Evolutionary conservation across 2,888 invertebrate genomes (phyloP), one percentile per base, ranked within the genome.

Genomic region (Calliphora vomitoria): DNA sequence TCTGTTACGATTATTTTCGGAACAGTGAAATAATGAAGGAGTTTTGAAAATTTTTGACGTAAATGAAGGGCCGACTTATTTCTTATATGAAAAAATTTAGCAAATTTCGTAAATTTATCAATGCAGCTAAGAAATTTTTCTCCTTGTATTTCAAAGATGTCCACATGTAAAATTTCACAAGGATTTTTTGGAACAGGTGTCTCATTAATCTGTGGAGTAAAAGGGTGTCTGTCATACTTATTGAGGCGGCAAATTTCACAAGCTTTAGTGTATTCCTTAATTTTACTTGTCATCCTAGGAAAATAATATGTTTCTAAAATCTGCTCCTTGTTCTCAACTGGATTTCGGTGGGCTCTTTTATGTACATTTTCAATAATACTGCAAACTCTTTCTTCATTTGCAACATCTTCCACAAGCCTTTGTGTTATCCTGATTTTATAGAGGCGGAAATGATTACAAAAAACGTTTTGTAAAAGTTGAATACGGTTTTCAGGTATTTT

Each of bases 291-390:
- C 81, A 84, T 87, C 20, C 47, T 58, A 3, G 76, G 87, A 20
- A 81, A 85, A n/a, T 85, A 85, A 5, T 66, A 85, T 41, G 64
- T 82, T 31, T 87, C 87, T 8, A 84, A 8, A 8, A 41, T 41
- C 8, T 87, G 74, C 0, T 69, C 18, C 25, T 47, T 82, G 11
- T 87, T 85, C 79, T 87, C 78, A 5, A 5, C 13, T 6, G 20
- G 41, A 66, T 81, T 87, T 8, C 66, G 55, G 25, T 79, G 82
- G 18, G 71, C 74, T 53, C 74, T 68, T 20, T 64, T 82, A 8
- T 82, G 84, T 74, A 84, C 81, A 1, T 76, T 62, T 11, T 66
- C 8, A 25, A 68, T 68, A 47, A 68, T 41, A 41, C 41, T 68
- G 4, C 20, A 15, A 44, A 74, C 83, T 44, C 41, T 41, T 41